Conservation (phyloP, 2,888 invertebrate genomes). For the Campoplex nolae region DNA sequence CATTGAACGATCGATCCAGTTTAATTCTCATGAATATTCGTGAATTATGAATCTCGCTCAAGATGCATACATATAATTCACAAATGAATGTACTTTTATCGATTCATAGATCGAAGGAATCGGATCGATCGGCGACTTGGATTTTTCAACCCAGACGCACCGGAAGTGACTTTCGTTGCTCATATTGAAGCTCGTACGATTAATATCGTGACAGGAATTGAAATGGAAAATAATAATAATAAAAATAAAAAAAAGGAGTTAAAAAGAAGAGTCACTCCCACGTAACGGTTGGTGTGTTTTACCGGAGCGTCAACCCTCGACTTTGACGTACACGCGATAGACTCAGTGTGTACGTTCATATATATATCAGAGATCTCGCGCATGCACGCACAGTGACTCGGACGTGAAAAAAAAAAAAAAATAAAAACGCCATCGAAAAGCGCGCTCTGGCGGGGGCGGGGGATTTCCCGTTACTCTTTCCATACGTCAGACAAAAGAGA, state of each 20-base stretch:
- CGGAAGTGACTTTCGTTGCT: conserved; percentile 53
- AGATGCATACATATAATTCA: not conserved
- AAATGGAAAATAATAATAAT: not conserved
- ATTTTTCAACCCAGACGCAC: conserved; percentile 13
- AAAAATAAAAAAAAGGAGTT: not conserved
- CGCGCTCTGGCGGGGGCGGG: conserved; percentile 26
- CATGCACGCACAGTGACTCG: conserved; percentile 59
- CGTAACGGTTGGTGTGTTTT: conserved; percentile 64
- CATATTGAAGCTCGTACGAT: conserved; percentile 47
- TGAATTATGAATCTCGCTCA: no score
- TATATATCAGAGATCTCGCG: conserved; percentile 18
- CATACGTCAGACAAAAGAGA: conserved; percentile 62
- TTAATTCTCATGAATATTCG: no score
- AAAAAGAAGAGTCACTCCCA: conserved; percentile 42
- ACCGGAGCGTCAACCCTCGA: conserved; percentile 61
- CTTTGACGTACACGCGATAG: conserved; percentile 21
- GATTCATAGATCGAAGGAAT: not conserved
- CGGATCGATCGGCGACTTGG: not conserved
- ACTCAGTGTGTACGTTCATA: not conserved
- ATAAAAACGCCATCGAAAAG: conserved; percentile 14
- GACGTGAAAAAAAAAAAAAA: conserved; percentile 41
- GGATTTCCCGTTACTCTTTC: conserved; percentile 62
- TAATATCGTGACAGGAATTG: conserved; percentile 62
- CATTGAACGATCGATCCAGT: no score
- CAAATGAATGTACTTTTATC: not conserved